Percentiles rank a stretch among this genome's conserved stretches.
Conservation (phyloP, 35 echinoderm and acorn worm genomes). For the Apostichopus californicus region DNA sequence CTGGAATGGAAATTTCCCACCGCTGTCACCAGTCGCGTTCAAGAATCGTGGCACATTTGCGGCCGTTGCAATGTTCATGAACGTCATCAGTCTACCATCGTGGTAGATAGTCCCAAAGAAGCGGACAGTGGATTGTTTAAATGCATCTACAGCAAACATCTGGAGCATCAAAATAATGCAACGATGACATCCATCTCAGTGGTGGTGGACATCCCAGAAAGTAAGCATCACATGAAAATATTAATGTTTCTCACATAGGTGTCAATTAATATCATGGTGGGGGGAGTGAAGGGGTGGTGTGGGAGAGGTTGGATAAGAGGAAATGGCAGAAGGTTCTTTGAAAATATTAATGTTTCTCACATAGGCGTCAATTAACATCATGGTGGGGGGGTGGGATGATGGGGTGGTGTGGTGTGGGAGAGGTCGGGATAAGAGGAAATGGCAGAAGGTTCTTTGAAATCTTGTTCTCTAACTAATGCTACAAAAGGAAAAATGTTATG, state of each 20-base stretch:
- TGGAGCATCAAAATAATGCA: slow-evolving; percentile 68
- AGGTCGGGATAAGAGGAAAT: too few species aligned
- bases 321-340: too few species aligned
- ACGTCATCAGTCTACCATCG: slow-evolving; percentile 59
- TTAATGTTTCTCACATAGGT: neutral
- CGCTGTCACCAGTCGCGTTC: slow-evolving; percentile 51
- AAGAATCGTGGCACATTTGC: slow-evolving; percentile 45
- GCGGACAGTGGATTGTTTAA: slow-evolving; percentile 72
- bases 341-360: neutral
- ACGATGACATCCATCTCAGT: slow-evolving; percentile 56
- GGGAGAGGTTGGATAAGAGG: too few species aligned
- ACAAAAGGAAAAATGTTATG: too few species aligned
- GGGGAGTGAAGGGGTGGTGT: too few species aligned
- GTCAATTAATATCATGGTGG: too few species aligned
- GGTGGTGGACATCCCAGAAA: slow-evolving; percentile 16
- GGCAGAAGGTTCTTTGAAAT: too few species aligned
- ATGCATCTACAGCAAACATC: slow-evolving; percentile 78
- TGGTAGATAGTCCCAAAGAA: slow-evolving; percentile 21
- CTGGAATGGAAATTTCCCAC: slow-evolving; percentile 76
- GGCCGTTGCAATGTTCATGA: slow-evolving; percentile 43
- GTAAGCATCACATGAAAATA: neutral
- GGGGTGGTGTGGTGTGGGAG: too few species aligned
- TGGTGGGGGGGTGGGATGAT: too few species aligned
- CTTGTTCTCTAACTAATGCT: too few species aligned
- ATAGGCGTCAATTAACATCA: too few species aligned